Conservation (phyloP, 2,888 invertebrate species). For the Cheiracanthium punctorium region DNA sequence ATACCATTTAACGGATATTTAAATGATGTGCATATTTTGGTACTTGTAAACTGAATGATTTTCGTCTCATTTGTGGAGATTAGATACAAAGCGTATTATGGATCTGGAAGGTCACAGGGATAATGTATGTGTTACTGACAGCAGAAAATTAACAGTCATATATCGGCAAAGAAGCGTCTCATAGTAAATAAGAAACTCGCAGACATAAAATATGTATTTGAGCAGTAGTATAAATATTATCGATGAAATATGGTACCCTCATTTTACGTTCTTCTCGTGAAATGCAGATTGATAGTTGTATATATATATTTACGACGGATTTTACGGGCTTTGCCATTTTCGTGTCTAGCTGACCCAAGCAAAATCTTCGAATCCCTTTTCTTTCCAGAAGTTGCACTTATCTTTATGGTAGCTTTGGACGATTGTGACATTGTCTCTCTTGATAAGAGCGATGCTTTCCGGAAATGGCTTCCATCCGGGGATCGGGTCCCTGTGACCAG, state of each 20-base stretch:
- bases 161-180: too few species aligned
- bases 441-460: conserved; percentile 71
- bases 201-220: background rate
- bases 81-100: too few species aligned
- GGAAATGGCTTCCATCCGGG: conserved; percentile 72
- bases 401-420: conserved; percentile 71
- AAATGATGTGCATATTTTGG: too few species aligned
- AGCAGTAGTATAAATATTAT: background rate
- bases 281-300: background rate
- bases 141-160: too few species aligned
- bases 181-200: too few species aligned
- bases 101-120: too few species aligned
- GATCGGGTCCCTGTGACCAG: conserved; percentile 67
- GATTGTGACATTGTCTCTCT: conserved; percentile 62
- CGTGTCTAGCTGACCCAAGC: conserved; percentile 73
- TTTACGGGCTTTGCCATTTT: background rate
- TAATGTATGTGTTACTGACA: too few species aligned
- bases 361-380: conserved; percentile 73
- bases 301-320: background rate
- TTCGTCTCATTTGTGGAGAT: too few species aligned
- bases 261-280: background rate
- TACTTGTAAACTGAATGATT: too few species aligned
- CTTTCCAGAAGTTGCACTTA: conserved; percentile 73
- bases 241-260: background rate
- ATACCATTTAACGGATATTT: too few species aligned